phyloP scores from a whole-genome alignment of 2,797 vertebrate genomes.

The Pteronotus mesoamericanus region DNA sequence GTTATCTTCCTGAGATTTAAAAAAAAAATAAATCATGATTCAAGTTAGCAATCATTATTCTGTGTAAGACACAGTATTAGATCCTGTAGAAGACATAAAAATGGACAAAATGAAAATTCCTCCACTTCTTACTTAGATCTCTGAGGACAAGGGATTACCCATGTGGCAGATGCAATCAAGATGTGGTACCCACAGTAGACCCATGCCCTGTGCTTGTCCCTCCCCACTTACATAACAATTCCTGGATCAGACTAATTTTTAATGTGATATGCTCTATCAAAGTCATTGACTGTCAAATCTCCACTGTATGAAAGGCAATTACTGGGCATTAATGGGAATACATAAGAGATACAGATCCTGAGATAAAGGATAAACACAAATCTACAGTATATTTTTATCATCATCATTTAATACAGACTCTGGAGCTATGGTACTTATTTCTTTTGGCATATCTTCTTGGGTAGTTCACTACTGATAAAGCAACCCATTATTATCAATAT shows the following conservation, averaged over 20 bases:
- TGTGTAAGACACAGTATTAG: neutral
- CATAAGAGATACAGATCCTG: neutral
- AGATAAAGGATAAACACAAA: neutral
- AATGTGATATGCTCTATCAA: neutral
- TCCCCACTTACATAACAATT: neutral
- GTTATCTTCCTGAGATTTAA: neutral
- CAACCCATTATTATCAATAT: neutral
- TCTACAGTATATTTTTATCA: neutral
- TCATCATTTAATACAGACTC: neutral
- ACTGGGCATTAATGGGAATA: neutral
- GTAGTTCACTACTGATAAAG: neutral
- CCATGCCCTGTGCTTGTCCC: neutral
- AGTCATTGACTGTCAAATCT: neutral
- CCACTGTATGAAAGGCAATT: neutral
- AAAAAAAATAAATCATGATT: conserved; percentile 25
- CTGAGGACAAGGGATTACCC: neutral
- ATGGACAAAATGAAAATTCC: neutral
- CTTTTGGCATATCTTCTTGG: neutral
- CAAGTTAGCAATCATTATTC: neutral
- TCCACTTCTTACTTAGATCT: neutral
- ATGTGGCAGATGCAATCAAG: neutral
- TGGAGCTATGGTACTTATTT: neutral
- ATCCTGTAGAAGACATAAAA: neutral
- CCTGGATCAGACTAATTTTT: neutral
- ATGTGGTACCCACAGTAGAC: neutral